phyloP scores from a whole-genome alignment of 2,113 vertebrate genomes.

The Acrocephalus kingi region DNA sequence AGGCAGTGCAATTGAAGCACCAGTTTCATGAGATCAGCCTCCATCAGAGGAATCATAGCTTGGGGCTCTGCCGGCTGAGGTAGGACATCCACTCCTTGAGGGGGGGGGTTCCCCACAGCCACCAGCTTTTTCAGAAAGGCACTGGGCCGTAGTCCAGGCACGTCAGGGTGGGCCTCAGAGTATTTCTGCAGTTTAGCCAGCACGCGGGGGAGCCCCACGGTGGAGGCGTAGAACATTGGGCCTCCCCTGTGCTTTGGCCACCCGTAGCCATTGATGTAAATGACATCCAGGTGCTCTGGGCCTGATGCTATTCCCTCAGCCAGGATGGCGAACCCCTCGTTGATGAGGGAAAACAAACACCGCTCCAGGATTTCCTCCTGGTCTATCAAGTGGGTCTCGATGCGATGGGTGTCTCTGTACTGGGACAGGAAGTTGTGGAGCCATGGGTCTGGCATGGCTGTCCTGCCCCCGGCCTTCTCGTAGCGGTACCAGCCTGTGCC shows the following conservation, averaged over 20 bases:
- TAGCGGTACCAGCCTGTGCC: conserved; percentile 91
- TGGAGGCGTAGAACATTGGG: conserved; percentile 89
- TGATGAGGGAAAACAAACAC: conserved; percentile 85
- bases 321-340: conserved; percentile 88
- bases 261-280: conserved; percentile 88
- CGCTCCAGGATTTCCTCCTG: conserved; percentile 88
- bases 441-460: conserved; percentile 82
- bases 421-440: conserved; percentile 78
- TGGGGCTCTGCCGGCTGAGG: conserved; percentile 66
- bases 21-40: background rate
- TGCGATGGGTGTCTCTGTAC: conserved; percentile 78
- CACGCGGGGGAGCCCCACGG: conserved; percentile 79
- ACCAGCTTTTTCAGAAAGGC: conserved; percentile 83
- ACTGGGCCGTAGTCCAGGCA: conserved; percentile 81
- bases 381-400: conserved; percentile 73
- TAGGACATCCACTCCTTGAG: conserved; percentile 82
- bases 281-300: conserved; percentile 88
- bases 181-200: conserved; percentile 84
- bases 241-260: conserved; percentile 89
- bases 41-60: conserved; percentile 72
- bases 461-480: conserved; percentile 76
- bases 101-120: conserved; percentile 82
- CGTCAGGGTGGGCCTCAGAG: conserved; percentile 78
- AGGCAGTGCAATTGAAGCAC: background rate
- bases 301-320: conserved; percentile 83